A percentile compares a stretch with the other conserved stretches of the same genome.
These are phyloP conservation scores for Gandaritis pyraliata DNA, from an alignment of 2,888 invertebrate species.

Conservation along the genomic window DNA sequence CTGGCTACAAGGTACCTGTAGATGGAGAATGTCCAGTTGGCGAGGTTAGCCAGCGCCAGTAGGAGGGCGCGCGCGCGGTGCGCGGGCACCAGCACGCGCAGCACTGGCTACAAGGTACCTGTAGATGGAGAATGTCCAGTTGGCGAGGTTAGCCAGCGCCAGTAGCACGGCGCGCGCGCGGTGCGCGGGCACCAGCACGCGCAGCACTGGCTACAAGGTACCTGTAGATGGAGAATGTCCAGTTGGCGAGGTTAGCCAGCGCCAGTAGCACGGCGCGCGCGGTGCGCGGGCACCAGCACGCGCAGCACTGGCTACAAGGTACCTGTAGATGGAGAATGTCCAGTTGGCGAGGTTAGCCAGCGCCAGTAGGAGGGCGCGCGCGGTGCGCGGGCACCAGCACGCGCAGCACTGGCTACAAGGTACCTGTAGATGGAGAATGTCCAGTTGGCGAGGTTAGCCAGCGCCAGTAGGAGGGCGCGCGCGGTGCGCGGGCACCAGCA, in stretches of 20 bases:
- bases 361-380: conserved; percentile 81
- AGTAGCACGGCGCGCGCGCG: conserved; percentile 83
- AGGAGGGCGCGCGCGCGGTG: conserved; percentile 81
- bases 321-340: conserved; percentile 59
- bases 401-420: not conserved
- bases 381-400: conserved; percentile 58
- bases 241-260: conserved; percentile 77
- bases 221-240: conserved; percentile 54
- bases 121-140: conserved; percentile 36
- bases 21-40: conserved; percentile 35
- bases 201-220: conserved; percentile 39
- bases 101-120: conserved; percentile 3
- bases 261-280: conserved; percentile 81
- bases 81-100: too few species aligned
- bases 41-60: conserved; percentile 83
- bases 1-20: conserved; percentile 56
- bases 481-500: conserved; percentile 56
- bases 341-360: conserved; percentile 77
- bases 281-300: conserved; percentile 57
- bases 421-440: conserved; percentile 59
- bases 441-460: conserved; percentile 77
- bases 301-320: conserved; percentile 1
- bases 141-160: conserved; percentile 80
- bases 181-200: conserved; percentile 57
- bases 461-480: conserved; percentile 81